Evolutionary conservation across 2,888 invertebrate species (phyloP), one percentile per base, ranked within the genome.

Genomic region (Habroteleia sp.): DNA sequence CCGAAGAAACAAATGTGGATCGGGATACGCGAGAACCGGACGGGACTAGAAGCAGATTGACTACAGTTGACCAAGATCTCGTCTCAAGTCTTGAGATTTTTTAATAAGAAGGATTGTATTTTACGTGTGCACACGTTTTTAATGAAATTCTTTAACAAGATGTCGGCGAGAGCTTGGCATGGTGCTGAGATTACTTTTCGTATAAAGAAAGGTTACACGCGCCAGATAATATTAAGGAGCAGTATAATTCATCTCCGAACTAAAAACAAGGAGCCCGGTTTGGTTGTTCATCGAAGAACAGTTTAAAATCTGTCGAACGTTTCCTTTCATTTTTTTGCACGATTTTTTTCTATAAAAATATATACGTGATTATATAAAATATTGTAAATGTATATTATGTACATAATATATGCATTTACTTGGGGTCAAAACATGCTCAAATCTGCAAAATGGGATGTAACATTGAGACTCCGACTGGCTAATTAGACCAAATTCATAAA

Each of bases 21-120:
- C 72, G 76, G 76, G 76, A 77, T 72, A 31, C 80, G 81, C 82
- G 82, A 74, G 77, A 83, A 74, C 76, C 75, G 79, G 77, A 77
- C 68, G 66, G 80, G 80, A 81, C 79, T 79, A 77, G 77, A 85
- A 85, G 85, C 85, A 63, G 82, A 82, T 79, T 83, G 79, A 79
- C 78, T 81, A 79, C 78, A 77, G 56, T 56, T 52, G 37, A 72
- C 77, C 72, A 74, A 77, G 66, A 58, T 78, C 75, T 68, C 58
- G 65, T 74, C 74, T 46, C 56, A 56, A 65, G 33, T 58, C 39
- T 60, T 50, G 58, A 52, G 50, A 50, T 39, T 42, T 11, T 44
- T 44, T 58, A 11, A 17, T 27, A 48, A 65, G 27, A 52, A 66
- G 52, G 31, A 54, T 29, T 27, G 35, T 60, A 54, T 41, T 52